Percentiles rank a stretch among this genome's conserved stretches.
Conservation (phyloP, 2,888 invertebrate genomes). For the Aphidius colemani region DNA sequence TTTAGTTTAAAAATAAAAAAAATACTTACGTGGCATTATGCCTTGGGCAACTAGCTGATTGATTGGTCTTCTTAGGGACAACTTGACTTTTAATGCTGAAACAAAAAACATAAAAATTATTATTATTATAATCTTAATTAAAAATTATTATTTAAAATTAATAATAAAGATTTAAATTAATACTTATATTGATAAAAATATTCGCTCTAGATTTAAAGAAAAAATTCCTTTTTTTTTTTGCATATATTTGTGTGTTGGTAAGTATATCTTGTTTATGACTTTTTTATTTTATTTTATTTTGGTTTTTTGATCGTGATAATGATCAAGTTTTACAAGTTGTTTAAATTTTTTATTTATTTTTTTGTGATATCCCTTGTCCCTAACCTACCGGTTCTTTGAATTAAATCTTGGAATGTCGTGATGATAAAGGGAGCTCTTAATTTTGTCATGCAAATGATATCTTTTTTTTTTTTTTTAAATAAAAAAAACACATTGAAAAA, state of each 20-base stretch:
- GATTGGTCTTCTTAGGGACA: slow-evolving; percentile 92
- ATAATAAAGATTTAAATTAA: slow-evolving; percentile 20
- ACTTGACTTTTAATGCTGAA: slow-evolving; percentile 94
- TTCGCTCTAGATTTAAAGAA: slow-evolving; percentile 20
- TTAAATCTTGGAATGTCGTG: slow-evolving; percentile 25
- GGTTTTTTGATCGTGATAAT: slow-evolving; percentile 9
- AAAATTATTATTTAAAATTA: slow-evolving; percentile 17
- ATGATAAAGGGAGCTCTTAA: slow-evolving; percentile 39
- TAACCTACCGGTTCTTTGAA: slow-evolving; percentile 10
- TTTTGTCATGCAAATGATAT: slow-evolving; percentile 24
- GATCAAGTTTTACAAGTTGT: slow-evolving; percentile 13
- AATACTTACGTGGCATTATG: slow-evolving; percentile 96
- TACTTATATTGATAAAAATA: background rate
- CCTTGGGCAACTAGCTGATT: slow-evolving; percentile 97
- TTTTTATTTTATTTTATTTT: background rate
- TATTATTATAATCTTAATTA: slow-evolving; percentile 24
- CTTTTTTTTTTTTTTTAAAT: no score
- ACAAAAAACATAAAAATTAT: slow-evolving; percentile 43
- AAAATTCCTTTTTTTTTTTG: background rate
- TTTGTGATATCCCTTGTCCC: background rate
- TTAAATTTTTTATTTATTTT: slow-evolving; percentile 14
- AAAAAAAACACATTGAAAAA: no score
- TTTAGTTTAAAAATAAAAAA: slow-evolving; percentile 16
- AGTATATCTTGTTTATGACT: background rate
- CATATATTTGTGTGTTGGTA: background rate